phyloP scores from a whole-genome alignment of 2,113 vertebrate species.

The Ibidorhyncha struthersii region DNA sequence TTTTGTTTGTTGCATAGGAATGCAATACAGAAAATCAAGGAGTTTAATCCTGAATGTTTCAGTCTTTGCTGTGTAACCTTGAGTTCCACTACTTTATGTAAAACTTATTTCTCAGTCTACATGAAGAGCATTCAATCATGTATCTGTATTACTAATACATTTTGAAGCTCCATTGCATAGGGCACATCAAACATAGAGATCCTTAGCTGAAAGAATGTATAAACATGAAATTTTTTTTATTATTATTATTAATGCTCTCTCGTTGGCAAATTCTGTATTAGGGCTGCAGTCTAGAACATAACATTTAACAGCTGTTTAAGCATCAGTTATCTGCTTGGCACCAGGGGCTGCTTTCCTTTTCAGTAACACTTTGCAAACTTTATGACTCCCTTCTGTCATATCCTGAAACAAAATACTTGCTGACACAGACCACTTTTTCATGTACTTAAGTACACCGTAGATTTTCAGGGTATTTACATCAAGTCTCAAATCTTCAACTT shows the following conservation, averaged over 20 bases:
- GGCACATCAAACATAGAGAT: background rate
- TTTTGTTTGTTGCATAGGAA: background rate
- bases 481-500: background rate
- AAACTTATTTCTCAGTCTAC: background rate
- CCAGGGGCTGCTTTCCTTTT: background rate
- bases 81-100: background rate
- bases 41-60: background rate
- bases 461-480: background rate
- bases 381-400: slow-evolving; percentile 23
- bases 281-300: background rate
- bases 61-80: background rate
- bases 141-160: background rate
- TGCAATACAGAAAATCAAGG: background rate
- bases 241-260: background rate
- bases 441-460: background rate
- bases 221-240: background rate
- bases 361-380: slow-evolving; percentile 1
- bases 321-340: background rate
- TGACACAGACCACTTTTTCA: slow-evolving; percentile 32
- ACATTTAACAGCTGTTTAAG: slow-evolving; percentile 25
- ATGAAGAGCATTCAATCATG: background rate
- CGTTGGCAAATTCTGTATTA: background rate
- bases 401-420: slow-evolving; percentile 10
- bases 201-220: background rate
- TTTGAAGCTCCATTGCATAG: background rate